Conservation (phyloP, 1,140 invertebrate species). For the Thalassaphorura encarpata region DNA sequence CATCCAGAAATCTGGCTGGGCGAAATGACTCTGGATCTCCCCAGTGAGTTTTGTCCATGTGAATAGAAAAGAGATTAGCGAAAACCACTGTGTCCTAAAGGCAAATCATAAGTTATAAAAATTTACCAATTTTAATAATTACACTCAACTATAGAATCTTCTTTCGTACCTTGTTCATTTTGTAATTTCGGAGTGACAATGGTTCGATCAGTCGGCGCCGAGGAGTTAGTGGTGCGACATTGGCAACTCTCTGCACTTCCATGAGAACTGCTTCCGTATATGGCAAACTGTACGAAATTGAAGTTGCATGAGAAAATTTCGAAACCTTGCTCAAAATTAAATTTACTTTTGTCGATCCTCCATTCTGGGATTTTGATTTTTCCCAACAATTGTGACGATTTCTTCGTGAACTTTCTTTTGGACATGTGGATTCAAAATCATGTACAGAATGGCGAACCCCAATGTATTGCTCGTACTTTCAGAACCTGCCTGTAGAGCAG, state of each 20-base stretch:
- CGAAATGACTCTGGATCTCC: conserved; percentile 56
- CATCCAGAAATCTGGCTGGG: conserved; percentile 62
- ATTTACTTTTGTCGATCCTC: not conserved
- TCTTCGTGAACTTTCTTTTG: conserved; percentile 68
- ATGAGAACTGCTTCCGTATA: conserved; percentile 64
- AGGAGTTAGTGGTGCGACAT: conserved; percentile 61
- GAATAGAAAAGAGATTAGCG: not conserved
- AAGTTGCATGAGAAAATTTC: not conserved
- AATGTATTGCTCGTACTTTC: conserved; percentile 69
- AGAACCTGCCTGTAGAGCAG: conserved; percentile 54
- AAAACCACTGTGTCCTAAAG: conserved; percentile 1
- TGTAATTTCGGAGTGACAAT: conserved; percentile 55
- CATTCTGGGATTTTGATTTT: not conserved
- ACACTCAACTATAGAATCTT: not conserved
- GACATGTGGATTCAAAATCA: conserved; percentile 63
- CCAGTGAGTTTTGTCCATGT: not conserved
- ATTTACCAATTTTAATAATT: not conserved
- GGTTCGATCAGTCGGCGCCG: conserved; percentile 62
- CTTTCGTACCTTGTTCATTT: conserved; percentile 57
- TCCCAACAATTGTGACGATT: conserved; percentile 47
- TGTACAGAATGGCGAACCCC: conserved; percentile 64
- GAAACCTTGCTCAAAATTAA: not conserved
- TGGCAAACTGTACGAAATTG: conserved; percentile 49
- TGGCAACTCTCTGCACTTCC: conserved; percentile 64
- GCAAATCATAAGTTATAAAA: not conserved